Conservation (phyloP, 2,888 invertebrate species). For the Cryptophagus acutangulus region DNA sequence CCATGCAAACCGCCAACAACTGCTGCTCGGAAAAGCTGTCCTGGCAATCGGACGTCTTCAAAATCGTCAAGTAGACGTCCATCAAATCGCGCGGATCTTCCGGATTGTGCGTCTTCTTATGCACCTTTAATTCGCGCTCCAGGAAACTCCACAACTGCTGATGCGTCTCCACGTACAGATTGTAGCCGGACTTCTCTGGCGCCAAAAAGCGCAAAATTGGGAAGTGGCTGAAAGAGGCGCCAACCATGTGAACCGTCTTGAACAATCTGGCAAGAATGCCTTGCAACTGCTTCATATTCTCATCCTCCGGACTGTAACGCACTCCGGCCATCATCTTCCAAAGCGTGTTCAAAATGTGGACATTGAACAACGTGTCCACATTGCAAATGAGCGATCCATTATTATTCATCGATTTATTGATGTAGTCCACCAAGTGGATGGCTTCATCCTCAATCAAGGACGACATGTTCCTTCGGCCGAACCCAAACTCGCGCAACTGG, state of each 20-base stretch:
- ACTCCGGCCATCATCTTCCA: conserved; percentile 82
- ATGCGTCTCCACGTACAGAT: conserved; percentile 66
- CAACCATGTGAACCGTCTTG: conserved; percentile 74
- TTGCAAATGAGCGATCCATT: conserved; percentile 50
- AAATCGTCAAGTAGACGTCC: conserved; percentile 70
- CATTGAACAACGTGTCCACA: conserved; percentile 71
- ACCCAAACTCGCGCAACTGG: conserved; percentile 77
- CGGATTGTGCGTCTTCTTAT: conserved; percentile 60
- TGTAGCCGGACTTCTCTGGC: conserved; percentile 73
- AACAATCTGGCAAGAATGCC: conserved; percentile 66
- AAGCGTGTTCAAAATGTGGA: conserved; percentile 72
- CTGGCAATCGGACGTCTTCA: conserved; percentile 56
- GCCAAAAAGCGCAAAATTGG: conserved; percentile 65
- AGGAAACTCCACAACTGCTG: conserved; percentile 68
- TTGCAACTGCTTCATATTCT: conserved; percentile 64
- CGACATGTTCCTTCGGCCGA: conserved; percentile 72
- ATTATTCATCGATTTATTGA: conserved; percentile 30
- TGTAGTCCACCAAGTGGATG: conserved; percentile 56
- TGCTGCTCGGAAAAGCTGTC: conserved; percentile 66
- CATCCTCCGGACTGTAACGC: conserved; percentile 65
- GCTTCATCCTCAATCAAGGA: conserved; percentile 68
- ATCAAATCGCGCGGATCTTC: conserved; percentile 71
- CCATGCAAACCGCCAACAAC: conserved; percentile 73
- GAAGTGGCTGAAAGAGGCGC: conserved; percentile 74
- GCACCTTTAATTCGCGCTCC: conserved; percentile 63